Evolutionary conservation across 2,797 vertebrate species (phyloP).

Genomic region (Phylloscopus collybita): DNA sequence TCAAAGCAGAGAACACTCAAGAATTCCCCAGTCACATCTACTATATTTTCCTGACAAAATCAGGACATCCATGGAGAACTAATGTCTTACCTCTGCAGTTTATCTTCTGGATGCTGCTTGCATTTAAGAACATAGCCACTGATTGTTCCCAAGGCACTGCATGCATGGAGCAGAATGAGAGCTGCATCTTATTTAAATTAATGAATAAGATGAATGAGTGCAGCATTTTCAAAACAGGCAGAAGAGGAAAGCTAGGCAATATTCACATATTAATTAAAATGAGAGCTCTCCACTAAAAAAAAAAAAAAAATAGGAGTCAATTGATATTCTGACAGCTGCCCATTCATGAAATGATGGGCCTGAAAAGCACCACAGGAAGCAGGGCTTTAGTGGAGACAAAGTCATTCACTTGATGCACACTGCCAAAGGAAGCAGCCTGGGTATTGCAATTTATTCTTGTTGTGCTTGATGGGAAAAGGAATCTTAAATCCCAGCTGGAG

Average conservation of each 20-base stretch:
- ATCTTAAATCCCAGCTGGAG: slow-evolving; percentile 29
- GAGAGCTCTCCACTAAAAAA: neutral
- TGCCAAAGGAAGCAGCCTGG: neutral
- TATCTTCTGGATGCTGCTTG: neutral
- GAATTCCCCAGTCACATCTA: neutral
- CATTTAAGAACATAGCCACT: neutral
- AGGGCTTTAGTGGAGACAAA: neutral
- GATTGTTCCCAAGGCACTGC: neutral
- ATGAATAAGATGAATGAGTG: slow-evolving; percentile 7
- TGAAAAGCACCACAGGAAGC: neutral
- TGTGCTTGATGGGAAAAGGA: slow-evolving; percentile 5
- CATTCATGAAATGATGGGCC: slow-evolving; percentile 29
- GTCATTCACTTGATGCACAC: slow-evolving; percentile 25
- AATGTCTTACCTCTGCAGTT: neutral
- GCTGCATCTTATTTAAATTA: slow-evolving; percentile 40
- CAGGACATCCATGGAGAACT: neutral
- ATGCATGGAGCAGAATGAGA: slow-evolving; percentile 11
- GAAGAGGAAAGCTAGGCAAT: neutral
- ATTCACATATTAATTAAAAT: slow-evolving; percentile 23
- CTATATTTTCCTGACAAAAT: neutral
- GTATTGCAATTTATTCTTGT: slow-evolving; percentile 51
- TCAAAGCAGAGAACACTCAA: neutral
- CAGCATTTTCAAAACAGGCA: slow-evolving; percentile 9
- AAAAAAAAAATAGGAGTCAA: neutral
- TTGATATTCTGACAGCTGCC: slow-evolving; percentile 50